Conservation (phyloP, 2,888 invertebrate genomes). For the Tachina fera region DNA sequence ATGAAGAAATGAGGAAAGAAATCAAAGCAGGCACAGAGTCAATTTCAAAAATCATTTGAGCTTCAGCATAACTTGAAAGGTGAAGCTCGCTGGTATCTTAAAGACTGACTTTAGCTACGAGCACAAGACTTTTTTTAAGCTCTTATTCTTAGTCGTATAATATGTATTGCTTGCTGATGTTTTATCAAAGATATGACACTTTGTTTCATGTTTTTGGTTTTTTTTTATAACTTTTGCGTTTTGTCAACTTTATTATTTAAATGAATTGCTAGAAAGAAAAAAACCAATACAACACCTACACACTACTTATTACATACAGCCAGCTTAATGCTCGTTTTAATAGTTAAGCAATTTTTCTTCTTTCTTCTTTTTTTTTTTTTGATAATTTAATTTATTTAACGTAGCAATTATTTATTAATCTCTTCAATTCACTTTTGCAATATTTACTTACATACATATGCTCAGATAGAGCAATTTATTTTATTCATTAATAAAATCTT, state of each 20-base stretch:
- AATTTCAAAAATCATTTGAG: conserved; percentile 10
- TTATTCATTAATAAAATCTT: conserved; percentile 60
- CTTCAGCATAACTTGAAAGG: not conserved
- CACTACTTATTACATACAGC: not conserved
- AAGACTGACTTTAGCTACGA: not conserved
- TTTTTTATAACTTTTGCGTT: not conserved
- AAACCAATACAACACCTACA: conserved; percentile 53
- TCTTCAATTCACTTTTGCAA: conserved; percentile 57
- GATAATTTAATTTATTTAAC: conserved; percentile 64
- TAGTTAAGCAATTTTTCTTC: conserved; percentile 33
- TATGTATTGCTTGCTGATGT: conserved; percentile 52
- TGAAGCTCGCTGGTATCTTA: not conserved
- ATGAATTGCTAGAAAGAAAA: conserved; percentile 35
- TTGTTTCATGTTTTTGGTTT: conserved; percentile 46
- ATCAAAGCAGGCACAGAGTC: conserved; percentile 44
- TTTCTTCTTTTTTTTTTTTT: conserved; percentile 1
- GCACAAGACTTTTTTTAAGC: conserved; percentile 30
- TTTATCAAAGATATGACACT: conserved; percentile 68
- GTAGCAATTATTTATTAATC: conserved; percentile 68
- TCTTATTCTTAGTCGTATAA: conserved; percentile 4
- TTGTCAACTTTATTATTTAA: conserved; percentile 32
- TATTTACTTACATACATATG: not conserved
- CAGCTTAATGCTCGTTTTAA: not conserved
- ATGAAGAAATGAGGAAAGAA: not conserved
- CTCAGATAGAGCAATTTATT: conserved; percentile 49